Evolutionary conservation across 1,140 invertebrate species (phyloP), one percentile per base, ranked within the genome.

Genomic region (Drosophila eugracilis): DNA sequence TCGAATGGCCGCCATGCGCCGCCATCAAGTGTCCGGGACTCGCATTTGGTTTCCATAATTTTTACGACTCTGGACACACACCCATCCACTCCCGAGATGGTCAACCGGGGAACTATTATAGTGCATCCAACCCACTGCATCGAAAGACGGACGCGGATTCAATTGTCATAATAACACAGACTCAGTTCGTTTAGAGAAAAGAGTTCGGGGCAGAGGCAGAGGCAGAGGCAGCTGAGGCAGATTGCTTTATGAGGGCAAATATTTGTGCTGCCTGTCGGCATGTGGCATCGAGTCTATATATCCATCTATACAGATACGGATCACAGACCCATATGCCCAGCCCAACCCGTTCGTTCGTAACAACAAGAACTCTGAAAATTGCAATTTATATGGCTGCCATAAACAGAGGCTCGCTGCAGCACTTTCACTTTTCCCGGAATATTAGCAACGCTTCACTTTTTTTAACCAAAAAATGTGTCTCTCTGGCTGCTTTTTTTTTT

Each of bases 311-410:
- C 22, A 44, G 30, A 63, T 36, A 34, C 15, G 21, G 10, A 34
- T 50, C 42, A 50, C 44, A 41, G 30, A 59, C 30, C 50, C 65
- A 63, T 37, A 41, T 34, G 37, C 26, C 54, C 36, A 85, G 34
- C 26, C 54, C 36, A 85, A 85, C 81, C 81, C 81, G 39, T 86
- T 85, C 42, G 24, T 32, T 10, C 10, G 34, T 66, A 44, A 37
- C 67, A 74, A 55, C 28, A 37, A 37, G 85, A 65, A 67, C 57
- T 42, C 66, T 83, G 83, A 70, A 85, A 77, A 88, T 86, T 88
- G 52, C 83, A 75, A 45, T 86, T 85, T 86, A 88, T 86, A 86
- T 83, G 83, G 78, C 52, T 78, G 84, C 75, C 83, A 89, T 83
- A 86, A 86, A 86, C 53, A 34, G 53, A 14, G 67, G 34, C n/a